Base-by-base conservation (phyloP, 2,888 invertebrate species). In the Ernsta delagoae region DNA sequence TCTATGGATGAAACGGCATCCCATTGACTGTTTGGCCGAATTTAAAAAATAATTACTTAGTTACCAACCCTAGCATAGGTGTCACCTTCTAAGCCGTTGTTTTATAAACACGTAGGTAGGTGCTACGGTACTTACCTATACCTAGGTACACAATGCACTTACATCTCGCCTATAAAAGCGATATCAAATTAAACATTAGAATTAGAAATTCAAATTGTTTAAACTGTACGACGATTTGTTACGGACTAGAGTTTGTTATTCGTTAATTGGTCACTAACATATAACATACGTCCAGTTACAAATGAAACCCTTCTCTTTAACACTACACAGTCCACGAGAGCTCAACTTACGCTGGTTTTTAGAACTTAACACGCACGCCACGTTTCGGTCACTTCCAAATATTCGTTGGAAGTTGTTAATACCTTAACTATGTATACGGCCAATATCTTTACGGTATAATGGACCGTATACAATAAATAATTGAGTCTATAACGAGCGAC, bases 141-240 rank as follows among this genome's bases (percentile, higher is more conserved):
- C 24, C 24, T 24, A 24, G 24, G 24, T 24, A 24, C 24, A 24
- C 24, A 24, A 24, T 24, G 24, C 4, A 45, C 45, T 66, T 73
- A 68, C 63, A 64, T 45, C 66, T 31, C 48, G 65, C 70, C 72
- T 72, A 73, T 66, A 70, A 53, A 71, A 61, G 73, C 80, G 78
- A 83, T 84, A 86, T 87, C 88, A 88, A 90, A 90, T 90, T 90
- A 90, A 83, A 82, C 84, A 85, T 87, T 85, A n/a, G n/a, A n/a
- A n/a, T n/a, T n/a, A 80, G 76, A 88, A 87, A 87, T 81, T 86
- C 82, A 86, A 92, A 92, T 91, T 89, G 91, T 92, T 92, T 89
- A 89, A 90, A 91, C 91, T 92, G 90, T 92, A 91, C 86, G 92
- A 92, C 85, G 81, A 90, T 92, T 92, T 79, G 91, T 86, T 85